Evolutionary conservation across 2,888 invertebrate genomes (phyloP).

Genomic region (Melinopterus prodromus): DNA sequence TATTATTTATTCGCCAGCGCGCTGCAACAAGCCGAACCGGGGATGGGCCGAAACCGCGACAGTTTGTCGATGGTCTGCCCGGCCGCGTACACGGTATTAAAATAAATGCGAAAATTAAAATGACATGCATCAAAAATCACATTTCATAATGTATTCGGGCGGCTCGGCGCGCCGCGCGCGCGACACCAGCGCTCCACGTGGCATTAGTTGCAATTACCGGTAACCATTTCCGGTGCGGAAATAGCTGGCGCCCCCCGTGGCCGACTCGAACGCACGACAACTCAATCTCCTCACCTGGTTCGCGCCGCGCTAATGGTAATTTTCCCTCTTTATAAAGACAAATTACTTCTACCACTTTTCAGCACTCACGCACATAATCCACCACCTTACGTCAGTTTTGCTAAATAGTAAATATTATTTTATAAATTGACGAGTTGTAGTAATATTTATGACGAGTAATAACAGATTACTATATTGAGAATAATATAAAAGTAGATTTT

Average conservation of each 20-base stretch:
- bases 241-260: slow-evolving; percentile 53
- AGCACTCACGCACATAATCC: not conserved
- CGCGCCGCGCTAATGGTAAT: slow-evolving; percentile 36
- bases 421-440: not conserved
- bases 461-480: no score
- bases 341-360: slow-evolving; percentile 34
- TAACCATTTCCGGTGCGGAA: slow-evolving; percentile 59
- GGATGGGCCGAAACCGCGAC: not conserved
- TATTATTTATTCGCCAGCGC: not conserved
- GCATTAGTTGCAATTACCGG: slow-evolving; percentile 61
- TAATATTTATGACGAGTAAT: not conserved
- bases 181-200: slow-evolving; percentile 52
- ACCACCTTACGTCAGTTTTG: not conserved
- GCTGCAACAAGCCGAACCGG: not conserved
- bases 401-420: not conserved
- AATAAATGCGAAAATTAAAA: slow-evolving; percentile 35
- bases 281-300: slow-evolving; percentile 45
- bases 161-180: slow-evolving; percentile 38
- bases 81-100: not conserved
- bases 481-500: not conserved
- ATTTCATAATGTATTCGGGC: slow-evolving; percentile 38
- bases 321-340: slow-evolving; percentile 38
- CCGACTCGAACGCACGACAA: slow-evolving; percentile 47
- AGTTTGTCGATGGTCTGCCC: not conserved
- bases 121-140: slow-evolving; percentile 36